Evolutionary conservation across 2,113 vertebrate species (phyloP).

Genomic region (Baryphthengus martii): DNA sequence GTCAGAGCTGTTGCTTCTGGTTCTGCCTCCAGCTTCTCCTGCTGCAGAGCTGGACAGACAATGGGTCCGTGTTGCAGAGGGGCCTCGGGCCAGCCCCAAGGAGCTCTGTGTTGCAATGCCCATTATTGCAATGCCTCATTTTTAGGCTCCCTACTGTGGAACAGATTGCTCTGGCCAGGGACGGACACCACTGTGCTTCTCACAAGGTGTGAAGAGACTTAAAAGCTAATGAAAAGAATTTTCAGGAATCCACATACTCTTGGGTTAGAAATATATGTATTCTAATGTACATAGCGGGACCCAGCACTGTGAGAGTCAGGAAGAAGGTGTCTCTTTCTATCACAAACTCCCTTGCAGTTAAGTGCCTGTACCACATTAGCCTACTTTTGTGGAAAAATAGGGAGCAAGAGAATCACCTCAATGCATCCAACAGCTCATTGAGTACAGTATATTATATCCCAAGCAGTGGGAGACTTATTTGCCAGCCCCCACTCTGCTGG

Average conservation of each 20-base stretch:
- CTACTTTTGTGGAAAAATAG: neutral
- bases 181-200: neutral
- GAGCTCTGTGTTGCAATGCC: constrained; percentile 36
- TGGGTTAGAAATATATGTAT: neutral
- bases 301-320: neutral
- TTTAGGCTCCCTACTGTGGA: constrained; percentile 49
- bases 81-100: constrained; percentile 2
- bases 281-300: neutral
- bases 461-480: neutral
- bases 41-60: constrained; percentile 1
- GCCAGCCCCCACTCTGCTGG: neutral
- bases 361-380: neutral
- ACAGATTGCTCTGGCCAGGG: constrained; percentile 39
- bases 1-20: constrained; percentile 35
- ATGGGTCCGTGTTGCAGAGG: constrained; percentile 21
- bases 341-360: neutral
- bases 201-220: neutral
- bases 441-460: neutral
- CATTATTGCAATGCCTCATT: constrained; percentile 30
- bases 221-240: neutral
- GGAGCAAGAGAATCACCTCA: neutral
- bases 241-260: neutral
- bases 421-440: neutral
- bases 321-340: neutral
- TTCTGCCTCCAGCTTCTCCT: constrained; percentile 31